Percentiles rank a stretch among this genome's conserved stretches.
These are phyloP conservation scores for Indicator maculatus DNA, from an alignment of 2,113 vertebrate species.

Conservation along the genomic window DNA sequence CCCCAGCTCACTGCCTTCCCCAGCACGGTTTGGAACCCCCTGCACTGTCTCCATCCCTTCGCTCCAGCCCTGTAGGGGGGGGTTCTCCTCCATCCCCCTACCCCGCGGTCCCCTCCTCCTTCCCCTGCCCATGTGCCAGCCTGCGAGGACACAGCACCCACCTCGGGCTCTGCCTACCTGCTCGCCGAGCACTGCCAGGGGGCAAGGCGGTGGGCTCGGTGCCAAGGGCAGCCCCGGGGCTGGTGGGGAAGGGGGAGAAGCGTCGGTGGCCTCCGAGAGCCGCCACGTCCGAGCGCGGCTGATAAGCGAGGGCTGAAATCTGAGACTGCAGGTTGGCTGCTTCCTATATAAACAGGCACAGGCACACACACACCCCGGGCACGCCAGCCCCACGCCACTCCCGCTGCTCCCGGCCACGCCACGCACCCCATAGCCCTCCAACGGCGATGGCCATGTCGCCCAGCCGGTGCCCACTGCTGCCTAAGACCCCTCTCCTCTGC, in stretches of 20 bases:
- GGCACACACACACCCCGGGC: background rate
- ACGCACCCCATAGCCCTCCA: conserved; percentile 36
- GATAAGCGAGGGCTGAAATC: conserved; percentile 71
- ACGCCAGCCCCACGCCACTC: conserved; percentile 48
- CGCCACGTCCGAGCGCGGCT: background rate
- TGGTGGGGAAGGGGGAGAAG: background rate
- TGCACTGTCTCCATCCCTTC: background rate
- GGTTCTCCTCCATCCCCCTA: background rate
- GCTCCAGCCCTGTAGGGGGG: background rate
- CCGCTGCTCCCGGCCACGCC: conserved; percentile 36
- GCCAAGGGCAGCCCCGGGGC: background rate
- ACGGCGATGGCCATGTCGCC: background rate
- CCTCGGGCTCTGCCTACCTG: conserved; percentile 53
- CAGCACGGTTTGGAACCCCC: background rate
- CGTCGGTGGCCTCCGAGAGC: background rate
- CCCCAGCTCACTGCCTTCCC: rapidly evolving
- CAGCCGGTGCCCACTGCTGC: background rate
- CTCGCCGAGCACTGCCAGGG: background rate
- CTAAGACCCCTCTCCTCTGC: background rate
- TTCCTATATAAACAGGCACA: conserved; percentile 65
- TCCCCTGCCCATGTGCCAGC: rapidly evolving
- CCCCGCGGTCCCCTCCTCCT: rapidly evolving
- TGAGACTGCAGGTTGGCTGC: conserved; percentile 69
- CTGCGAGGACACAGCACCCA: background rate
- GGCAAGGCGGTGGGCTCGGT: background rate